Percentiles rank a stretch among this genome's conserved stretches.
phyloP scores from a whole-genome alignment of 2,888 invertebrate species.

The Eretmocerus hayati region DNA sequence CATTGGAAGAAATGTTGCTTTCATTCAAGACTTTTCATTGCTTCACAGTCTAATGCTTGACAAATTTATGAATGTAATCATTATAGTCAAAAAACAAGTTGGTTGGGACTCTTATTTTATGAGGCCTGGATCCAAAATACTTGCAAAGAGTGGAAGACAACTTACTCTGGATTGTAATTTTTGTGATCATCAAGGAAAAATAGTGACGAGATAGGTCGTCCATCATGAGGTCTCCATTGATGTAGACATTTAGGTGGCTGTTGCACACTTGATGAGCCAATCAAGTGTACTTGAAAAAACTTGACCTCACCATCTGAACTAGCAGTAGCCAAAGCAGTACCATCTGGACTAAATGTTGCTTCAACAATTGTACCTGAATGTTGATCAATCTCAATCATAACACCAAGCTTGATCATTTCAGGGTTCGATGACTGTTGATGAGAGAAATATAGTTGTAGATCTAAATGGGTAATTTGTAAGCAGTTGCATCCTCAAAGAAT shows the following conservation, averaged over 20 bases:
- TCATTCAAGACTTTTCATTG: too few relatives aligned
- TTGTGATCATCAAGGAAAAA: slow-evolving; percentile 91
- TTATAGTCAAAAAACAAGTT: too few relatives aligned
- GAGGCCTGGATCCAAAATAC: too few relatives aligned
- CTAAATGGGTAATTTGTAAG: background rate
- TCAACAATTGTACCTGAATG: slow-evolving; percentile 66
- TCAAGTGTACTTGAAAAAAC: slow-evolving; percentile 83
- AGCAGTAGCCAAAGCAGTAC: slow-evolving; percentile 87
- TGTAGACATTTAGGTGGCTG: slow-evolving; percentile 74
- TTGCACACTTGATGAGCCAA: slow-evolving; percentile 42
- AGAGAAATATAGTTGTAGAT: too few relatives aligned
- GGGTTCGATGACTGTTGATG: too few relatives aligned
- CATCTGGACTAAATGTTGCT: slow-evolving; percentile 89
- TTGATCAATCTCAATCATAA: slow-evolving; percentile 53
- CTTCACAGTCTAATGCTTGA: too few relatives aligned
- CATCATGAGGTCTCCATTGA: slow-evolving; percentile 89
- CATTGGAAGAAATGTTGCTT: too few relatives aligned
- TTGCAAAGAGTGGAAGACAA: too few relatives aligned
- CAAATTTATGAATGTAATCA: too few relatives aligned
- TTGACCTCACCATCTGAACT: slow-evolving; percentile 82
- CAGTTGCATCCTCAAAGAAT: slow-evolving; percentile 8
- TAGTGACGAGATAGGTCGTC: slow-evolving; percentile 78
- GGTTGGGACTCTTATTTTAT: too few relatives aligned
- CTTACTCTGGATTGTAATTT: slow-evolving; percentile 70
- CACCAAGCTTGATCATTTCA: slow-evolving; percentile 33